A percentile compares a stretch with the other conserved stretches of the same genome.
These are phyloP conservation scores for Paramuricea clavata DNA, from an alignment of 92 coral and sea anemone genomes.

Conservation along the genomic window DNA sequence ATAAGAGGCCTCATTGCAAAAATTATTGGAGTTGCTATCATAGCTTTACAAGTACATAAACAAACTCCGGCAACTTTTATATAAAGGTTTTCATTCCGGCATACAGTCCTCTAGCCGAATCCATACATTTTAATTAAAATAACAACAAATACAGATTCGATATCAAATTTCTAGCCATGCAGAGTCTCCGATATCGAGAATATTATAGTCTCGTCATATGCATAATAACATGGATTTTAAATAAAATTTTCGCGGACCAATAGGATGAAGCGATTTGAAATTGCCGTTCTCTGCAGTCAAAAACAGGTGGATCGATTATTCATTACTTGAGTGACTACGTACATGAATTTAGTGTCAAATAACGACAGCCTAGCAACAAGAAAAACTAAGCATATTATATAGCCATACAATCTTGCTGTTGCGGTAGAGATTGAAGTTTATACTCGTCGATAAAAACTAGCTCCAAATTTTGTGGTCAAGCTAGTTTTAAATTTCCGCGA, in stretches of 20 bases:
- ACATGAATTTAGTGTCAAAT: constrained; percentile 50
- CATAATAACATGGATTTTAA: constrained; percentile 23
- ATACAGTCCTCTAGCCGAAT: not conserved
- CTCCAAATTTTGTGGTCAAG: not conserved
- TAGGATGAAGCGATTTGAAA: constrained; percentile 12
- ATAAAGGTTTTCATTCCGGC: not conserved
- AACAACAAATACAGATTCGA: not conserved
- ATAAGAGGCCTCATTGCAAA: not conserved
- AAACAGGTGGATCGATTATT: constrained; percentile 56
- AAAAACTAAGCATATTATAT: constrained; percentile 8
- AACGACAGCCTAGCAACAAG: constrained; percentile 55
- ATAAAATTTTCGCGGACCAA: constrained; percentile 30
- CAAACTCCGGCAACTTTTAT: no score
- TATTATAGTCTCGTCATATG: not conserved
- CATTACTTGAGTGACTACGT: constrained; percentile 46
- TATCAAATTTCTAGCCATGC: not conserved
- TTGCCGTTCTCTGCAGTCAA: constrained; percentile 13
- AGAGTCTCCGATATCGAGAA: constrained; percentile 2
- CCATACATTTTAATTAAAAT: no score
- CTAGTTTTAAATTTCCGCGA: not conserved
- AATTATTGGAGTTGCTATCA: no score
- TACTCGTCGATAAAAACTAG: not conserved
- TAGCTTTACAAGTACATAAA: no score
- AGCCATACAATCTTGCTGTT: not conserved
- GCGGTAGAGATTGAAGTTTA: not conserved